phyloP scores from a whole-genome alignment of 2,113 vertebrate genomes.

The Dipodomys merriami region DNA sequence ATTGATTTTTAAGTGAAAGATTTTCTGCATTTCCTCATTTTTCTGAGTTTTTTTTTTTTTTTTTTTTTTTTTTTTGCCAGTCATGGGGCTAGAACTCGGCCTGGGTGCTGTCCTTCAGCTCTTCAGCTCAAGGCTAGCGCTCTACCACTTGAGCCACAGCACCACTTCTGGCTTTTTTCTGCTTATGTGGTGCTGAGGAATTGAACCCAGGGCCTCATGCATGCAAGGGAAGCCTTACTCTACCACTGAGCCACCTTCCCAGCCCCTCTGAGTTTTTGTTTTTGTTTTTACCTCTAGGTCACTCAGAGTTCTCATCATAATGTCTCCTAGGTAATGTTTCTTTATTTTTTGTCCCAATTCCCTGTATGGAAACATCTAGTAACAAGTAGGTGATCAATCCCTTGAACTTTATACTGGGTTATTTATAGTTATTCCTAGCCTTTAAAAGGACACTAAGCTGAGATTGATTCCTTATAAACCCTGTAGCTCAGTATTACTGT shows the following conservation, averaged over 20 bases:
- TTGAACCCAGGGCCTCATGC: too few relatives aligned
- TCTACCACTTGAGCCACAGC: too few relatives aligned
- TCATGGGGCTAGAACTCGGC: too few relatives aligned
- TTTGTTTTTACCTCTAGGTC: background rate
- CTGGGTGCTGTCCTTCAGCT: too few relatives aligned
- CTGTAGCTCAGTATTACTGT: background rate
- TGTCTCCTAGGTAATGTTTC: background rate
- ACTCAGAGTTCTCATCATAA: background rate
- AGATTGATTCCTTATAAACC: background rate
- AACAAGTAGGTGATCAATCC: background rate
- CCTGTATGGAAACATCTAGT: background rate
- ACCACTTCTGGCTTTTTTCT: too few relatives aligned
- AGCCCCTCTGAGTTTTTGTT: background rate
- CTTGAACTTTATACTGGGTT: background rate
- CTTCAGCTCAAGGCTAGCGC: too few relatives aligned
- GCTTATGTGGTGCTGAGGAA: too few relatives aligned
- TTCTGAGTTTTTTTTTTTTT: too few relatives aligned
- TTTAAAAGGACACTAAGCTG: background rate
- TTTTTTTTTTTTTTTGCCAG: too few relatives aligned
- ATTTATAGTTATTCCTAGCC: background rate
- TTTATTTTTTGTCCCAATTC: background rate
- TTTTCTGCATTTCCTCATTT: background rate
- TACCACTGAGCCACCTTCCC: too few relatives aligned
- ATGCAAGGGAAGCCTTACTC: too few relatives aligned
- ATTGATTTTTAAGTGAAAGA: background rate